Percentiles rank a stretch among this genome's conserved stretches.
phyloP scores from a whole-genome alignment of 1,140 invertebrate genomes.

The Papilio xuthus region DNA sequence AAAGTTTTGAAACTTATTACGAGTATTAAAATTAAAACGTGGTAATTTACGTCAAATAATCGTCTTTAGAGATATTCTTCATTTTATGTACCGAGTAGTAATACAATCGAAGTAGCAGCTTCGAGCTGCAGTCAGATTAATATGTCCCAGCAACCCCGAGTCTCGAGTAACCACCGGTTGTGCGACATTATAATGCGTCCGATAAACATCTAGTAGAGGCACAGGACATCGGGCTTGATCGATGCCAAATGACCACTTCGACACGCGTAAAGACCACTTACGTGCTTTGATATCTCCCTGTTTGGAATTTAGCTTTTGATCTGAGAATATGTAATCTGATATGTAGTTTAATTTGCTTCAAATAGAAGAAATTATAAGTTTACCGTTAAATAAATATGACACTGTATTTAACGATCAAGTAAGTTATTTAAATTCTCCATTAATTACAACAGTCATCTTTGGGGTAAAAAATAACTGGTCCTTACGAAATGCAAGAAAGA shows the following conservation, averaged over 20 bases:
- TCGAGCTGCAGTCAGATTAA: slow-evolving; percentile 42
- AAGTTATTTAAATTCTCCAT: not conserved
- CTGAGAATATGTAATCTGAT: slow-evolving; percentile 13
- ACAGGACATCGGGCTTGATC: slow-evolving; percentile 35
- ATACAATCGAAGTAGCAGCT: slow-evolving; percentile 15
- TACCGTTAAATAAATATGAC: not conserved
- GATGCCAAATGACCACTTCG: slow-evolving; percentile 37
- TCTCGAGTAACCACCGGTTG: slow-evolving; percentile 28
- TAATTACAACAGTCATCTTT: no score
- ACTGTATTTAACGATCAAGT: not conserved
- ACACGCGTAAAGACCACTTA: slow-evolving; percentile 27
- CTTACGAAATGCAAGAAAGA: no score
- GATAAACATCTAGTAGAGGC: slow-evolving; percentile 30
- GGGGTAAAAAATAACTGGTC: no score
- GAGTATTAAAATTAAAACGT: no score
- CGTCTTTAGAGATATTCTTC: not conserved
- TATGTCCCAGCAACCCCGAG: slow-evolving; percentile 43
- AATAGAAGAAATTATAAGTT: slow-evolving; percentile 12
- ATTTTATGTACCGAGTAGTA: slow-evolving; percentile 35
- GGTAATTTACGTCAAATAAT: no score
- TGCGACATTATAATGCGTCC: slow-evolving; percentile 32
- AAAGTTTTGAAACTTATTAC: no score
- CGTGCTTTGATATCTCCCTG: slow-evolving; percentile 2
- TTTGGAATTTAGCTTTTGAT: slow-evolving; percentile 30
- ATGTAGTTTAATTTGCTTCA: slow-evolving; percentile 15